These are phyloP conservation scores for Meriones psammophilus DNA, from an alignment of 2,797 vertebrate species.

Conservation along the genomic window DNA sequence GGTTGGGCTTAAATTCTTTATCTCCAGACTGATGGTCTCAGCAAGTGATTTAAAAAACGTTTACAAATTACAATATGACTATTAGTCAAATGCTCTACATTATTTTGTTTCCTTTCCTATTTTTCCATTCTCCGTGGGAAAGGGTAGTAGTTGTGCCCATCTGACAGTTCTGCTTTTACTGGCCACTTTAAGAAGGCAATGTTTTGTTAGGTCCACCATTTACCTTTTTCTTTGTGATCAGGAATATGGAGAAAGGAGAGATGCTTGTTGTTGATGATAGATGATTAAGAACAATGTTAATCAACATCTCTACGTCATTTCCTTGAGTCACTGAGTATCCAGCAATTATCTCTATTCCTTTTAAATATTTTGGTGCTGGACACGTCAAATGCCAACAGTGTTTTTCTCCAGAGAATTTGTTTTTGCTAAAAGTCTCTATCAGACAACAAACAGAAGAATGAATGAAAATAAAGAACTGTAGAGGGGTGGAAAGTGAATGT, in stretches of 20 bases:
- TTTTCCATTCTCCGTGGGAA: slow-evolving; percentile 30
- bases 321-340: not conserved
- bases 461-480: not conserved
- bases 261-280: no score
- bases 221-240: slow-evolving; percentile 30
- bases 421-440: not conserved
- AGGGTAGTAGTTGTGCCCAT: slow-evolving; percentile 43
- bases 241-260: not conserved
- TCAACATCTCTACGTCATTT: not conserved
- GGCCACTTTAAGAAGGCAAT: not conserved
- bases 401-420: not conserved
- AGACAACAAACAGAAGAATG: not conserved
- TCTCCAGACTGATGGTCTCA: slow-evolving; percentile 67
- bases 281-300: not conserved
- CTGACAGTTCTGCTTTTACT: slow-evolving; percentile 54
- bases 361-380: not conserved
- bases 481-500: not conserved
- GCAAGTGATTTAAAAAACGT: slow-evolving; percentile 76
- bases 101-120: slow-evolving; percentile 72
- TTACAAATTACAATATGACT: slow-evolving; percentile 70
- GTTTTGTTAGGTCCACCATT: not conserved
- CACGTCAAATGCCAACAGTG: not conserved
- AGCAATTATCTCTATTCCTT: not conserved
- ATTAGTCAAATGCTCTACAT: slow-evolving; percentile 60
- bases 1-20: slow-evolving; percentile 76